Evolutionary conservation across 2,888 invertebrate species (phyloP).

Genomic region (Zonitis immaculata): DNA sequence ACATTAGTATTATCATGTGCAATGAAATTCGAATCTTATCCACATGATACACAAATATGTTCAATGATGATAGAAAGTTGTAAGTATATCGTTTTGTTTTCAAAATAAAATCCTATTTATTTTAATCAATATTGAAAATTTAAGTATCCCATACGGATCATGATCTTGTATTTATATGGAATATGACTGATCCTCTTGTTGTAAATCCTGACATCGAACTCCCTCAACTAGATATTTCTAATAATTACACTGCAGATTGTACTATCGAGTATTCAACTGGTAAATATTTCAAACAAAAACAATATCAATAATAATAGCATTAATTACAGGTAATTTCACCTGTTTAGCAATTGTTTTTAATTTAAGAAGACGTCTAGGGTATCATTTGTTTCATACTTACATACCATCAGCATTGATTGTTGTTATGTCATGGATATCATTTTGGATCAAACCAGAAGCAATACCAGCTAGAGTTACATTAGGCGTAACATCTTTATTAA

Average conservation of each 20-base stretch:
- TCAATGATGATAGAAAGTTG: conserved; percentile 92
- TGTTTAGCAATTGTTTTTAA: conserved; percentile 87
- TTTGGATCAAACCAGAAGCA: conserved; percentile 93
- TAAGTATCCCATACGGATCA: conserved; percentile 85
- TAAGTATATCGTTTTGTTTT: conserved; percentile 59
- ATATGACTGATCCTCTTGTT: conserved; percentile 78
- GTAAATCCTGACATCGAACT: conserved; percentile 84
- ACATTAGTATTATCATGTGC: conserved; percentile 88
- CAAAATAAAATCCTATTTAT: no score
- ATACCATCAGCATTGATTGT: conserved; percentile 89
- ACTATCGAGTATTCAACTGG: conserved; percentile 81
- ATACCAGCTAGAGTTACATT: conserved; percentile 86
- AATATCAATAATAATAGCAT: background rate
- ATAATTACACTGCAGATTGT: conserved; percentile 84
- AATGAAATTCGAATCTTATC: conserved; percentile 92
- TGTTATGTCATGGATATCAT: conserved; percentile 94
- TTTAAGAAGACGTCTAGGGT: conserved; percentile 75
- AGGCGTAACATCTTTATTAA: conserved; percentile 81
- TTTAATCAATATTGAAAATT: conserved; percentile 26
- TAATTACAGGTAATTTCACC: conserved; percentile 76
- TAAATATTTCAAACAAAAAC: conserved; percentile 36
- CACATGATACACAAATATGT: conserved; percentile 90
- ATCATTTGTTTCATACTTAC: conserved; percentile 88
- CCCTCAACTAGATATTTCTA: conserved; percentile 82
- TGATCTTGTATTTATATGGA: conserved; percentile 87